Conservation (phyloP, 2,113 vertebrate species). For the Abramis brama region DNA sequence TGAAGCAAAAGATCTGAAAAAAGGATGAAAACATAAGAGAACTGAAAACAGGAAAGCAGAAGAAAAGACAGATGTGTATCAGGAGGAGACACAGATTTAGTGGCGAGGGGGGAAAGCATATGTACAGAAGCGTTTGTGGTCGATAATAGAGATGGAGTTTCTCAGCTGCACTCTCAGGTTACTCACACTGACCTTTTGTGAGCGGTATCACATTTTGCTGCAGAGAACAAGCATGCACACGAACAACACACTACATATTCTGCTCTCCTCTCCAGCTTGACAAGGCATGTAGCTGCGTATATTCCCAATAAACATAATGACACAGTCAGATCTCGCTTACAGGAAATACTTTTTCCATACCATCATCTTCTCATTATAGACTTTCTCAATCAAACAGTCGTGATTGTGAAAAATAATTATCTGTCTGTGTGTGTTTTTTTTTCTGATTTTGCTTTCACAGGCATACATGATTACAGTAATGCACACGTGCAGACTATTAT, state of each 20-base stretch:
- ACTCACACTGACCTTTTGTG: constrained; percentile 75
- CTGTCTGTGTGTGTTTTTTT: background rate
- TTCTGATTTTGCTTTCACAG: background rate
- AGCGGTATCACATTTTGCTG: constrained; percentile 73
- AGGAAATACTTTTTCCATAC: constrained; percentile 5
- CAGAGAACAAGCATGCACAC: constrained; percentile 61
- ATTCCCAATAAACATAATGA: constrained; percentile 44
- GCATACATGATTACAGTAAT: constrained; percentile 25
- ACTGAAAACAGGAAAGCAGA: background rate
- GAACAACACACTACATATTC: constrained; percentile 4
- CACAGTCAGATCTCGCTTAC: background rate
- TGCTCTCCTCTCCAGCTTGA: constrained; percentile 26
- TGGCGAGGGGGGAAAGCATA: constrained; percentile 62
- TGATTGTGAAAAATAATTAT: background rate
- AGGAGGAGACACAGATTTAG: constrained; percentile 7
- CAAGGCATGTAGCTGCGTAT: constrained; percentile 29
- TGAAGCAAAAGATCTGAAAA: background rate
- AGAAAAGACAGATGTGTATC: constrained; percentile 27
- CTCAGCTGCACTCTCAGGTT: constrained; percentile 71
- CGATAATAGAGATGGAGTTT: constrained; percentile 79
- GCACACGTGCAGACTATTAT: constrained; percentile 1
- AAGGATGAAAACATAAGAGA: background rate
- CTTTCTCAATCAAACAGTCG: background rate
- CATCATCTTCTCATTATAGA: background rate
- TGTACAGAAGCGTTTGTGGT: constrained; percentile 68